Conservation (phyloP, 2,113 vertebrate species). For the Osmerus mordax region DNA sequence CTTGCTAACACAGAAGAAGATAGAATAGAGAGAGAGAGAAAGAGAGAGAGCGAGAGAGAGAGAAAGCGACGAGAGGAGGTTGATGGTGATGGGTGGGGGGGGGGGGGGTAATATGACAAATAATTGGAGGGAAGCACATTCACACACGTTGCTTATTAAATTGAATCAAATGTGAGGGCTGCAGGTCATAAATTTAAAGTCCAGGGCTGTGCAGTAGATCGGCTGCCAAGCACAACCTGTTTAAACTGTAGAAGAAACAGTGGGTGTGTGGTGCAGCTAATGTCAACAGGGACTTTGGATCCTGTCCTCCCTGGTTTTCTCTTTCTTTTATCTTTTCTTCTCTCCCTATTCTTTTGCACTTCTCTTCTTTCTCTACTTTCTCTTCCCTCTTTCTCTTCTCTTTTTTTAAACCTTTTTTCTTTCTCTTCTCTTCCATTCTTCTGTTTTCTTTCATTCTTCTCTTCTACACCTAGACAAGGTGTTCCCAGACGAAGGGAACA, state of each 20-base stretch:
- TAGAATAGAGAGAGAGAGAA: conserved; percentile 16
- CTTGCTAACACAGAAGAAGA: background rate
- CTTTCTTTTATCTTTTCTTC: background rate
- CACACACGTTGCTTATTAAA: background rate
- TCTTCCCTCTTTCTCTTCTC: background rate
- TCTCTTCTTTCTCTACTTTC: background rate
- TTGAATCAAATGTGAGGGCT: background rate
- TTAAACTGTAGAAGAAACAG: background rate
- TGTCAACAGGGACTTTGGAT: background rate
- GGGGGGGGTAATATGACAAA: background rate
- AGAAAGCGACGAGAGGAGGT: conserved; percentile 7
- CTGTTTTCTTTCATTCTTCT: background rate
- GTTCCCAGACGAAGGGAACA: background rate
- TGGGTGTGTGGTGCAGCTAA: background rate
- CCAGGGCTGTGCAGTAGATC: background rate
- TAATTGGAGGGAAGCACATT: background rate
- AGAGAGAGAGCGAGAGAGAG: conserved; percentile 5
- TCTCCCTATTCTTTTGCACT: background rate
- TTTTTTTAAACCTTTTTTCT: background rate
- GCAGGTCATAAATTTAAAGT: background rate
- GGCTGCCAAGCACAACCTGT: background rate
- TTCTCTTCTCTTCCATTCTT: background rate
- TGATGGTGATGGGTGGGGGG: too few species aligned
- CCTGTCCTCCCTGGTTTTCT: background rate
- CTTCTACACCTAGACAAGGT: background rate